A percentile compares a stretch with the other conserved stretches of the same genome.
Conservation (phyloP, 2,797 vertebrate genomes). For the Xenopus petersii region DNA sequence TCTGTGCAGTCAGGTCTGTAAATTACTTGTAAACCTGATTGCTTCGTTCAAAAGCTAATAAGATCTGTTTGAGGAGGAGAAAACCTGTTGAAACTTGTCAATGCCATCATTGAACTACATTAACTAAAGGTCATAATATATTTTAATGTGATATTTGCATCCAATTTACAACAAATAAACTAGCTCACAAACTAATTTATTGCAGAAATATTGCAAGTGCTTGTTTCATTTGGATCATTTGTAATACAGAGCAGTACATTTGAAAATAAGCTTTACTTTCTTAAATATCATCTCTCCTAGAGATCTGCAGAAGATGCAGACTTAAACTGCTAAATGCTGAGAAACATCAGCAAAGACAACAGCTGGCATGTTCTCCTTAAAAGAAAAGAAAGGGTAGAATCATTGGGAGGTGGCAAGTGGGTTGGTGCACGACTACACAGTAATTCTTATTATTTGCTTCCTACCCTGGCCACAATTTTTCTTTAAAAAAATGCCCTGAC, state of each 20-base stretch:
- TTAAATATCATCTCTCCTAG: too few relatives aligned
- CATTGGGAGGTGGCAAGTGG: too few relatives aligned
- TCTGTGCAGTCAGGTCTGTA: slow-evolving; percentile 17
- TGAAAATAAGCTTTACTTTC: too few relatives aligned
- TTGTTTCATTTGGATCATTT: not conserved
- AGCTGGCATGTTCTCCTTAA: too few relatives aligned
- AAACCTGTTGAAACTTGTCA: slow-evolving; percentile 12
- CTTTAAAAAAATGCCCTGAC: too few relatives aligned
- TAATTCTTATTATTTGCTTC: too few relatives aligned
- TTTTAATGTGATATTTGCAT: not conserved
- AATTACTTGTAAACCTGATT: slow-evolving; percentile 23
- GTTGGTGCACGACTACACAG: too few relatives aligned
- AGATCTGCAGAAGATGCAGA: too few relatives aligned
- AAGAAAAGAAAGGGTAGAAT: too few relatives aligned
- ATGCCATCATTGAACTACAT: not conserved
- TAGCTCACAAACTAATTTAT: not conserved
- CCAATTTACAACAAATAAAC: not conserved
- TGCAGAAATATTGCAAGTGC: not conserved
- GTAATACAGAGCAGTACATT: not conserved
- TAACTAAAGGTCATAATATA: not conserved
- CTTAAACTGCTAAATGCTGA: too few relatives aligned
- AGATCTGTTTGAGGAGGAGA: slow-evolving; percentile 13
- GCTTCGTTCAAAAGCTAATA: slow-evolving; percentile 17
- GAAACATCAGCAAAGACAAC: too few relatives aligned
- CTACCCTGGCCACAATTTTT: too few relatives aligned